Evolutionary conservation across 2,113 vertebrate genomes (phyloP), one percentile per base, ranked within the genome.

Genomic region (Leptodactylus fuscus): DNA sequence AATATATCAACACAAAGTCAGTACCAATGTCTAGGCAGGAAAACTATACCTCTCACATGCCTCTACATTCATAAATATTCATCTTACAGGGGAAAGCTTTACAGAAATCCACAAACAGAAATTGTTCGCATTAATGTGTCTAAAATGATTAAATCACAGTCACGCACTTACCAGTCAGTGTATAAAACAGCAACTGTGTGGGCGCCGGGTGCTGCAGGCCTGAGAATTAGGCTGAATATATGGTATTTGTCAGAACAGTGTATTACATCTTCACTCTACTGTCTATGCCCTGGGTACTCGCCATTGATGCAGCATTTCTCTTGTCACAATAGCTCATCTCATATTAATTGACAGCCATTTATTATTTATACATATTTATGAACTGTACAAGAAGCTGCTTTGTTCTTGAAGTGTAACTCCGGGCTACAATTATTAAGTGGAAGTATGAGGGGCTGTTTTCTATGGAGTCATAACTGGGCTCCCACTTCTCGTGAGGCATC

Each of bases 61-160:
- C 11, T 44, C 53, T 62, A 65, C 4, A 67, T 65, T 82, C 81
- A 70, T 82, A 82, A 82, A 82, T 82, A 82, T 82, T 82, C 27
- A 82, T 69, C 34, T 81, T 51, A 62, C 36, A 60, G 2, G 24
- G 41, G 60, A 60, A n/a, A 27, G 78, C 53, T 67, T 67, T 67
- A 32, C 41, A 44, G 15, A 67, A 27, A 44, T 24, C 62, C 8
- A 81, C 36, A 51, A 81, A 22, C 62, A 81, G 44, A 69, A 81
- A 81, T 36, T 38, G 65, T 71, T 20, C 32, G 6, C 81, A 82
- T 70, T 82, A 70, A 82, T 16, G 34, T 82, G 81, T 82, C 81
- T 71, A 67, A 82, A 82, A 27, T 13, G 46, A 71, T 82, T 82
- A 82, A 36, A 73, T 82, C 81, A 82, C 1, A 55, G 46, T 38